These are phyloP conservation scores for Colistium nudipinnis DNA, from an alignment of 2,113 vertebrate species.

Conservation along the genomic window DNA sequence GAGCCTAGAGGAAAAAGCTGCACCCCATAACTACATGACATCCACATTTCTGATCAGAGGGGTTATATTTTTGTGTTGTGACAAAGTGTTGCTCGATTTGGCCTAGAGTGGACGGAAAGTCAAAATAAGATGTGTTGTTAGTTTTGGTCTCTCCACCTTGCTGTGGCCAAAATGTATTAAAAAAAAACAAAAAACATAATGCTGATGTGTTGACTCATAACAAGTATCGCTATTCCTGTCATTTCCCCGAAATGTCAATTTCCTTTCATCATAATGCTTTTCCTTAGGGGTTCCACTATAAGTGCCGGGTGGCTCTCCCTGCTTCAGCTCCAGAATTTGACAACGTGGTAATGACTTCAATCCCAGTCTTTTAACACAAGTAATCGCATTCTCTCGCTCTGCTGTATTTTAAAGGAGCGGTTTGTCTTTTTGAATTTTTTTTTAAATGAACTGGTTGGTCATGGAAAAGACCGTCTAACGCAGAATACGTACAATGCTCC, in stretches of 20 bases:
- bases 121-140: not conserved
- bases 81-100: not conserved
- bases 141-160: not conserved
- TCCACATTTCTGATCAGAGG: not conserved
- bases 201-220: no score
- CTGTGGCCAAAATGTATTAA: not conserved
- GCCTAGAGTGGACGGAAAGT: not conserved
- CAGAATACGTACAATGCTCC: constrained; percentile 5
- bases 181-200: no score
- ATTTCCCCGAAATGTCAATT: no score
- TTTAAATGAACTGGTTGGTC: not conserved
- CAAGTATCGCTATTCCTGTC: no score
- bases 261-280: not conserved
- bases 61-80: not conserved
- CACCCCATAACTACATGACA: not conserved
- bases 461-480: not conserved
- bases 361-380: not conserved
- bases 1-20: not conserved
- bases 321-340: not conserved
- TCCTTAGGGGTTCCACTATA: not conserved
- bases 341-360: constrained; percentile 1
- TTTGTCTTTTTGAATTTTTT: not conserved
- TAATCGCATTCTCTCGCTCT: no score
- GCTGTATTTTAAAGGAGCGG: not conserved
- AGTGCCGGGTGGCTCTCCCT: not conserved